Evolutionary conservation across 1,140 invertebrate species (phyloP).

Genomic region (Temnothorax nylanderi): DNA sequence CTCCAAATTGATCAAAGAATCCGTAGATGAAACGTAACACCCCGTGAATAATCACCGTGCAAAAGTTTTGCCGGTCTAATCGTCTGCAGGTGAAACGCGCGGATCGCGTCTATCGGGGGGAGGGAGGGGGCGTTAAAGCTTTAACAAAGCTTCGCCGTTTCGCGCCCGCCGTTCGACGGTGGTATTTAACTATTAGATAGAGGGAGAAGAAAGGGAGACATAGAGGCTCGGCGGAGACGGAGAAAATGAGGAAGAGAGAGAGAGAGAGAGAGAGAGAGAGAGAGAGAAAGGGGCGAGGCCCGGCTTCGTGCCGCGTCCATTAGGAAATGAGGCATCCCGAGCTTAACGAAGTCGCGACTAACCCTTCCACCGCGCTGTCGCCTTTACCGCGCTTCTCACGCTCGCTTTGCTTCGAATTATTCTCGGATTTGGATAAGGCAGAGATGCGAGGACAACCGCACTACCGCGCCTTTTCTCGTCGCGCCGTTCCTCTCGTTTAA

Average conservation of each 20-base stretch:
- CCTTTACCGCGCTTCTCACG: conserved; percentile 19
- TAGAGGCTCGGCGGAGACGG: not conserved
- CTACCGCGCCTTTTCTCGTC: not conserved
- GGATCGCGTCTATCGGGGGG: not conserved
- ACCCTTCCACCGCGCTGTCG: conserved; percentile 7
- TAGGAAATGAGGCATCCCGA: conserved; percentile 60
- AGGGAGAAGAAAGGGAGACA: not conserved
- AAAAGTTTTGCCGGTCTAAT: conserved; percentile 8
- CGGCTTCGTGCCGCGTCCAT: conserved; percentile 37
- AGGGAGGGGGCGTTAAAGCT: not conserved
- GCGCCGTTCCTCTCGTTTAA: not conserved
- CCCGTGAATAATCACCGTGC: conserved; percentile 19
- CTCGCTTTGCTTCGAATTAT: conserved; percentile 45
- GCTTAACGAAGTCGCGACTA: conserved; percentile 56
- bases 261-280: not conserved
- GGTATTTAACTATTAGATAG: conserved; percentile 24
- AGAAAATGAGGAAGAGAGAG: not conserved
- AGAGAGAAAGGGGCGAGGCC: not conserved
- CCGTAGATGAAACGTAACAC: conserved; percentile 37
- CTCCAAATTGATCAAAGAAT: conserved; percentile 17
- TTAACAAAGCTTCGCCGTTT: conserved; percentile 10
- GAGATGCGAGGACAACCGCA: conserved; percentile 3
- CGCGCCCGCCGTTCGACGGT: not conserved
- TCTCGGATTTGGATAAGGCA: conserved; percentile 42
- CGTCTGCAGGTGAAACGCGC: not conserved